Evolutionary conservation across 2,797 vertebrate genomes (phyloP).

Genomic region (Pseudomugil tenellus): DNA sequence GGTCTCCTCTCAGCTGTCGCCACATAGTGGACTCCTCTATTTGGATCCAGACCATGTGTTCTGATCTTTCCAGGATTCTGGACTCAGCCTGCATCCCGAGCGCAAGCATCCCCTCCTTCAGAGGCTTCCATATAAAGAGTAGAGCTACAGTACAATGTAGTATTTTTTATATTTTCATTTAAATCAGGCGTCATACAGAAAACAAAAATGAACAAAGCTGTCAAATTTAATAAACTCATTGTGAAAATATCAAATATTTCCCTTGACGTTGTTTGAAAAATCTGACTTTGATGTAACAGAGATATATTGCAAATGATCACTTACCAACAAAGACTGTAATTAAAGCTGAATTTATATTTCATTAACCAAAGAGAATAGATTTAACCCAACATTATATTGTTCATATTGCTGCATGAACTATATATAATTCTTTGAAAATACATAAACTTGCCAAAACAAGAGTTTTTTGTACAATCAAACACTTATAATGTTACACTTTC

Average conservation of each 20-base stretch:
- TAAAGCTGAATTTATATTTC: neutral
- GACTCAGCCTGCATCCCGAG: constrained; percentile 34
- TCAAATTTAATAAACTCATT: neutral
- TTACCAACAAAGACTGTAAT: neutral
- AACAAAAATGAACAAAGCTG: neutral
- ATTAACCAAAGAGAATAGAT: neutral
- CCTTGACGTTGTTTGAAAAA: neutral
- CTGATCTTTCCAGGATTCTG: constrained; percentile 37
- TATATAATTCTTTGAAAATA: neutral
- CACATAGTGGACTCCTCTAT: constrained; percentile 59
- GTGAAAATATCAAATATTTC: neutral
- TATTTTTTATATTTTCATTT: neutral
- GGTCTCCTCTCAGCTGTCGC: constrained; percentile 74
- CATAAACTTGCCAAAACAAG: neutral
- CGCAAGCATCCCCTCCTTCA: constrained; percentile 23
- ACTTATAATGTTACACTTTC: neutral
- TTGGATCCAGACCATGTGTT: constrained; percentile 53
- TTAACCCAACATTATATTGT: neutral
- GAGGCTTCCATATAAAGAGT: neutral
- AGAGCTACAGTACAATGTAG: neutral
- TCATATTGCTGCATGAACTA: neutral
- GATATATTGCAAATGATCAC: neutral
- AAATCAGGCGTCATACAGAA: neutral
- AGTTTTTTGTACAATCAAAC: neutral
- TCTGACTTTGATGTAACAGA: neutral